Percentiles rank a stretch among this genome's conserved stretches.
phyloP scores from a whole-genome alignment of 2,113 vertebrate species.

The Caranx ignobilis region DNA sequence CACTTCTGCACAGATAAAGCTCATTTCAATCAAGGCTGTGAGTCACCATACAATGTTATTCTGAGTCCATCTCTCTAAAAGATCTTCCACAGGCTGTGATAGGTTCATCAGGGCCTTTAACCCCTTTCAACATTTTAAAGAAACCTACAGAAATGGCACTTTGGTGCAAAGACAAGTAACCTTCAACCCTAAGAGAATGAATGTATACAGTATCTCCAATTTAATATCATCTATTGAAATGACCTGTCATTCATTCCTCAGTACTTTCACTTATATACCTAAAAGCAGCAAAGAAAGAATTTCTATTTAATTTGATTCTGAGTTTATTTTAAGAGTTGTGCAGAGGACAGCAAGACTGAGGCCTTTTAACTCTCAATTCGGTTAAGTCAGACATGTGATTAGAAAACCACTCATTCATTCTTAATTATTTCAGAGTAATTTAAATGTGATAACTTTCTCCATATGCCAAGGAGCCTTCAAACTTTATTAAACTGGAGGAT shows the following conservation, averaged over 20 bases:
- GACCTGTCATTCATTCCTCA: background rate
- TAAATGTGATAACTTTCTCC: conserved; percentile 54
- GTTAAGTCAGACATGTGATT: conserved; percentile 28
- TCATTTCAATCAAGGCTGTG: conserved; percentile 37
- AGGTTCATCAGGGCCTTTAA: background rate
- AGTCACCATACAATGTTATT: conserved; percentile 10
- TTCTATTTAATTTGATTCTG: conserved; percentile 2
- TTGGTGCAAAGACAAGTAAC: background rate
- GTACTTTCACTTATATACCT: background rate
- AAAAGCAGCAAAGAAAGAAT: conserved; percentile 11
- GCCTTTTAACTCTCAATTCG: conserved; percentile 38
- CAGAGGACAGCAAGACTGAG: background rate
- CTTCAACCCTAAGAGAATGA: background rate
- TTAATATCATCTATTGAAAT: background rate
- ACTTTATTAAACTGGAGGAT: conserved; percentile 54
- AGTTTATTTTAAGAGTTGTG: conserved; percentile 33
- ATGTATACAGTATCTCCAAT: background rate
- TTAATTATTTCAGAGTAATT: conserved; percentile 60
- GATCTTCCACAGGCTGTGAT: background rate
- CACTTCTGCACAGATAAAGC: conserved; percentile 26
- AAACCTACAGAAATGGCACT: background rate
- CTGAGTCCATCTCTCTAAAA: background rate
- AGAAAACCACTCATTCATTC: conserved; percentile 51
- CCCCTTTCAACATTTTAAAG: background rate
- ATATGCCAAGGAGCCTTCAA: conserved; percentile 50